Conservation (phyloP, 2,797 vertebrate species). For the Typhlichthys eigenmanni region DNA sequence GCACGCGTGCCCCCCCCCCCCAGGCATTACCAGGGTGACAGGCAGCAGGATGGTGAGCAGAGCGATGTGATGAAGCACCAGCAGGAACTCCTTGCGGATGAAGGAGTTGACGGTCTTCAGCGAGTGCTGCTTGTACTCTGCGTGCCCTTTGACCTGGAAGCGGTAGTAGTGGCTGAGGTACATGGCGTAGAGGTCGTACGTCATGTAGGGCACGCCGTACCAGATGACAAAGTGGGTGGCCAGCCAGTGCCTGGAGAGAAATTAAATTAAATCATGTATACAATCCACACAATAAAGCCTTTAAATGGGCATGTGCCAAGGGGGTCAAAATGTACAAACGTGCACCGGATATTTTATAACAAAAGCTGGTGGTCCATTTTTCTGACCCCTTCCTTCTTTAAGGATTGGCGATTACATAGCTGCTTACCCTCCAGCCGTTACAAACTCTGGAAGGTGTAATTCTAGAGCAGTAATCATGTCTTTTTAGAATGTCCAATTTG, state of each 20-base stretch:
- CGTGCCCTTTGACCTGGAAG: conserved; percentile 77
- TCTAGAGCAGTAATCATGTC: no score
- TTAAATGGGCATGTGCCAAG: neutral
- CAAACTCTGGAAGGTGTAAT: no score
- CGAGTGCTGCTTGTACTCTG: conserved; percentile 79
- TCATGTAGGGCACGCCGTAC: conserved; percentile 93
- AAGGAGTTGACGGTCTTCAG: conserved; percentile 82
- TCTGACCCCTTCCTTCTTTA: no score
- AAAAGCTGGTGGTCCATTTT: no score
- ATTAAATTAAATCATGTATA: conserved; percentile 29
- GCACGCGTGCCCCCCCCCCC: neutral
- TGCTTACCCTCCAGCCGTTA: no score
- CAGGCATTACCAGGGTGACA: conserved; percentile 84
- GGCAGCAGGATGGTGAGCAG: conserved; percentile 91
- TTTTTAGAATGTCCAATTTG: no score
- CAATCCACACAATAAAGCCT: neutral
- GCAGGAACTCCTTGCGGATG: conserved; percentile 86
- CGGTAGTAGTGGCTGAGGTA: conserved; percentile 95
- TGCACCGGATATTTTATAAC: no score
- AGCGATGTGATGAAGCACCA: conserved; percentile 92
- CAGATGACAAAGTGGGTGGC: conserved; percentile 87
- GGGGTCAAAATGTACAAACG: neutral
- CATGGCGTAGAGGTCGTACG: conserved; percentile 94
- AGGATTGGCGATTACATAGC: no score
- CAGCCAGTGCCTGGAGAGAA: conserved; percentile 88